phyloP scores from a whole-genome alignment of 2,888 invertebrate species.

The Drosophila dives region DNA sequence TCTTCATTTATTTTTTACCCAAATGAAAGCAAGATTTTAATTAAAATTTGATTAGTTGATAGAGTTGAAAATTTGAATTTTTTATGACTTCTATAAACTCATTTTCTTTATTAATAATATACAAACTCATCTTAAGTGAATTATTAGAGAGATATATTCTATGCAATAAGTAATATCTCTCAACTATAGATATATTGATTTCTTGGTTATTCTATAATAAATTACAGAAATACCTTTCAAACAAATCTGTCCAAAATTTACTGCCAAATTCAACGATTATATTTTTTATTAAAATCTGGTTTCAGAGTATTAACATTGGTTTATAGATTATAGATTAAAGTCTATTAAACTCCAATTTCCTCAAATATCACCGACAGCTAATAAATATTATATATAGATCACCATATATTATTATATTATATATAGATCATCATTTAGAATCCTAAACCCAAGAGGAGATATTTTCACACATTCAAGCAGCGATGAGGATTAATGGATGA shows the following conservation, averaged over 20 bases:
- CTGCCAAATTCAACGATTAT: background rate
- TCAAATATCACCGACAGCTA: background rate
- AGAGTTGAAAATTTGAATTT: too few species aligned
- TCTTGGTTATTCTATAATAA: too few species aligned
- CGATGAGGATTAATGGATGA: background rate
- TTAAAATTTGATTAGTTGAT: too few species aligned
- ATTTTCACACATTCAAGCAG: background rate
- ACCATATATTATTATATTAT: background rate
- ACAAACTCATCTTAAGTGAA: too few species aligned
- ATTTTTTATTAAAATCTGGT: background rate
- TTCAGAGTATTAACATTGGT: background rate
- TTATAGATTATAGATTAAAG: background rate
- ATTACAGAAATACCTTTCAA: too few species aligned
- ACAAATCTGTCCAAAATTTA: background rate
- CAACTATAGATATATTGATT: too few species aligned
- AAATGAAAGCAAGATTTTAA: too few species aligned
- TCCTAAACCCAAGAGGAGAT: background rate
- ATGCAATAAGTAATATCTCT: too few species aligned
- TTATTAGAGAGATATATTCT: too few species aligned
- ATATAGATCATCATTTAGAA: background rate
- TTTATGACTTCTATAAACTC: too few species aligned
- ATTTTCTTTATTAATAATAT: too few species aligned
- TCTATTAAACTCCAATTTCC: too few species aligned
- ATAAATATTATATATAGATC: background rate
- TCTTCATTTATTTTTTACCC: background rate